A percentile compares a stretch with the other conserved stretches of the same genome.
Evolutionary conservation across 2,888 invertebrate species (phyloP).

Genomic region (Abscondita cerata): DNA sequence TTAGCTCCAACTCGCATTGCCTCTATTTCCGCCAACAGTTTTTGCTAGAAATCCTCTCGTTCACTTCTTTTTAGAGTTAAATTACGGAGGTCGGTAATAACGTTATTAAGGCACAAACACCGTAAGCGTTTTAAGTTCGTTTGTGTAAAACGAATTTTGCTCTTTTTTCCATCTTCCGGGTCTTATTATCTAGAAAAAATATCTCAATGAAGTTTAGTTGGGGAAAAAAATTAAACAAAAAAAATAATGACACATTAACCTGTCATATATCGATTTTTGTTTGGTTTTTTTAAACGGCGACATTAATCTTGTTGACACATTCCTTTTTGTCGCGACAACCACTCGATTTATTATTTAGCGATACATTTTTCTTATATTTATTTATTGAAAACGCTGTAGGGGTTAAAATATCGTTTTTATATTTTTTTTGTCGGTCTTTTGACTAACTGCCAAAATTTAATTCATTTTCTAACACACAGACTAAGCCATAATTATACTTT

Average conservation of each 20-base stretch:
- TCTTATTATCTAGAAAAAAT: too few relatives aligned
- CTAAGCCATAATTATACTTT: background rate
- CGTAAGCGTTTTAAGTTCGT: slow-evolving; percentile 12
- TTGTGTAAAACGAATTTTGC: too few relatives aligned
- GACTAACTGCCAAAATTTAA: background rate
- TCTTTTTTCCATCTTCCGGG: too few relatives aligned
- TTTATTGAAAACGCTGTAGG: slow-evolving; percentile 26
- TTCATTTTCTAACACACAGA: too few relatives aligned
- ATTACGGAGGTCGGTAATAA: slow-evolving; percentile 10
- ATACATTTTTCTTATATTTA: slow-evolving; percentile 20
- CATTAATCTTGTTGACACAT: slow-evolving; percentile 48
- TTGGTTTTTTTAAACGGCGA: slow-evolving; percentile 46
- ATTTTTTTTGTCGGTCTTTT: background rate
- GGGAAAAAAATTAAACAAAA: background rate
- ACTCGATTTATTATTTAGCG: slow-evolving; percentile 41
- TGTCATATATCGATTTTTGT: slow-evolving; percentile 41
- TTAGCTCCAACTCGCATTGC: slow-evolving; percentile 2
- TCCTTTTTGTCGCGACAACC: slow-evolving; percentile 39
- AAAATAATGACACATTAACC: background rate
- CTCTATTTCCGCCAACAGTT: background rate
- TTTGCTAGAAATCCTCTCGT: background rate
- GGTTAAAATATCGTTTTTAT: background rate
- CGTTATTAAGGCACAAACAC: slow-evolving; percentile 8
- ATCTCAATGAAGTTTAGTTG: too few relatives aligned
- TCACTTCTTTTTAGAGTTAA: slow-evolving; percentile 6